Percentiles rank a stretch among this genome's conserved stretches.
phyloP scores from a whole-genome alignment of 2,113 vertebrate genomes.

The Melozone crissalis region DNA sequence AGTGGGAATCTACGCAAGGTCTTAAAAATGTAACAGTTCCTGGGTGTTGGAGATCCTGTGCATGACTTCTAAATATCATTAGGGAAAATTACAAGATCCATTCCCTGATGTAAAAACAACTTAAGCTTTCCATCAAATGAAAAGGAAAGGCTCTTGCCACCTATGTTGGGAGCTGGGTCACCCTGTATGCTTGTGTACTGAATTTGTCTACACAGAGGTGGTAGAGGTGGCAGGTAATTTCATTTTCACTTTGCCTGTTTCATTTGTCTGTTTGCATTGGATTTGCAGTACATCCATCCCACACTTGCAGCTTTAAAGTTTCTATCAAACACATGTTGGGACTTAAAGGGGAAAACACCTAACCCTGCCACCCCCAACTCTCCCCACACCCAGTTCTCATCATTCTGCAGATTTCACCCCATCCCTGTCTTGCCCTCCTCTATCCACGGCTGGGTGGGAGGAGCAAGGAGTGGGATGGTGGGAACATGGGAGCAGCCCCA shows the following conservation, averaged over 20 bases:
- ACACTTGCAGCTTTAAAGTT: neutral
- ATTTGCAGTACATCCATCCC: neutral
- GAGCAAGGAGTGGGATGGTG: fast-evolving
- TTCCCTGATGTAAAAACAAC: neutral
- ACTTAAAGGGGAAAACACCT: neutral
- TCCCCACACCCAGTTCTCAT: neutral
- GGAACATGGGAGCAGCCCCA: neutral
- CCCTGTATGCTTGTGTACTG: neutral
- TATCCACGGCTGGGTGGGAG: neutral
- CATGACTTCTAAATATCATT: neutral
- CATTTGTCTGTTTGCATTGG: neutral
- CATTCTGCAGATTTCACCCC: neutral
- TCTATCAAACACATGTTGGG: neutral
- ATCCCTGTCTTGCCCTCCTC: neutral
- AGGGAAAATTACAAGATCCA: neutral
- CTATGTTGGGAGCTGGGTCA: neutral
- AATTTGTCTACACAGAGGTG: fast-evolving
- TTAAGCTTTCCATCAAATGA: neutral
- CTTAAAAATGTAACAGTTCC: neutral
- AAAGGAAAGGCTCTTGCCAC: neutral
- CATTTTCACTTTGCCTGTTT: neutral
- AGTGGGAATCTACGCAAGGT: neutral
- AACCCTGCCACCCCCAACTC: fast-evolving
- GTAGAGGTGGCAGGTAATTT: neutral
- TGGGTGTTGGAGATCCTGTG: neutral